These are phyloP conservation scores for Porites australiensis DNA, from an alignment of 64 coral and sea anemone species.

Conservation along the genomic window DNA sequence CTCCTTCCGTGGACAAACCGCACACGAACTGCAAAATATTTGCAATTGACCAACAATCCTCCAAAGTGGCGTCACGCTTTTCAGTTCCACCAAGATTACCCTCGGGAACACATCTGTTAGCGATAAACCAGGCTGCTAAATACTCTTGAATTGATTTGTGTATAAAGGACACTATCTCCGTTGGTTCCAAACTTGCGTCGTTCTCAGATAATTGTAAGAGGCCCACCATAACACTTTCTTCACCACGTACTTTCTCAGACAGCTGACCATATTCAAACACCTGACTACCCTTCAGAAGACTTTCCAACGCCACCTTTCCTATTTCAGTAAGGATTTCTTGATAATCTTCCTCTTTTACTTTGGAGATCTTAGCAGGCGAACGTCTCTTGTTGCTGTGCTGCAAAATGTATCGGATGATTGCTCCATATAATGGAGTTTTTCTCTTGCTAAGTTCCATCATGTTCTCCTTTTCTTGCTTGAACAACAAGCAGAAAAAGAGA, in stretches of 20 bases:
- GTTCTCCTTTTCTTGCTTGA: too few relatives aligned
- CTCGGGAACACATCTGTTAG: not conserved
- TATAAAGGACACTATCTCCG: not conserved
- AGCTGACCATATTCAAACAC: too few relatives aligned
- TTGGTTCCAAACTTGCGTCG: not conserved
- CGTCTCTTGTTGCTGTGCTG: too few relatives aligned
- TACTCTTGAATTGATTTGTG: not conserved
- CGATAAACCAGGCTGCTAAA: not conserved
- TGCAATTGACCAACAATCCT: not conserved
- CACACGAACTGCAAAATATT: not conserved
- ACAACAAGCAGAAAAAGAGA: too few relatives aligned
- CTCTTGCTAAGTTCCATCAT: too few relatives aligned
- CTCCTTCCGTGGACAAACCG: not conserved
- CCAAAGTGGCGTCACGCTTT: not conserved
- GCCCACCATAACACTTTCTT: not conserved
- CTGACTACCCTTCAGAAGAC: too few relatives aligned
- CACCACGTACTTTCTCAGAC: not conserved
- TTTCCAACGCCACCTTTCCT: too few relatives aligned
- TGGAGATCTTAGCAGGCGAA: too few relatives aligned
- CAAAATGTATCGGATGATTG: too few relatives aligned
- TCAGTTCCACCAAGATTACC: slow-evolving; percentile 10
- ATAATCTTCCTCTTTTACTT: too few relatives aligned
- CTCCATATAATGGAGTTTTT: too few relatives aligned
- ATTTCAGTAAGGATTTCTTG: too few relatives aligned
- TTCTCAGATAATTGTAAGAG: not conserved